Percentiles rank a stretch among this genome's conserved stretches.
Conservation (phyloP, 2,797 vertebrate genomes). For the Sebastes itinus region DNA sequence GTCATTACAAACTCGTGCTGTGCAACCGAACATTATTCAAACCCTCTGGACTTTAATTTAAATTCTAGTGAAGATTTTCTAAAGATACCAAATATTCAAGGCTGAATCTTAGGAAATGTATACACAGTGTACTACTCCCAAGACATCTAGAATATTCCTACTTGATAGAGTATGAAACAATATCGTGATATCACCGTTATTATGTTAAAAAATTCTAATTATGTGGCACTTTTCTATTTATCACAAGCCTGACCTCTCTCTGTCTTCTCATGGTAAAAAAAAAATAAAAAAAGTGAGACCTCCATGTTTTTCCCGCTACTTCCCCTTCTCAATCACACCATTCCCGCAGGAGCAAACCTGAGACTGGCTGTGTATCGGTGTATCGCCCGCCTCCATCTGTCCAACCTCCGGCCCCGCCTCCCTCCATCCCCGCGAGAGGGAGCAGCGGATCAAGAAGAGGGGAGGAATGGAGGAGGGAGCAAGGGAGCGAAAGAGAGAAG, state of each 20-base stretch:
- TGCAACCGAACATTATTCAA: neutral
- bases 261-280: slow-evolving; percentile 22
- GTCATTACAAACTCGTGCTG: neutral
- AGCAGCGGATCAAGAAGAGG: slow-evolving; percentile 55
- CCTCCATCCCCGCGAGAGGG: slow-evolving; percentile 61
- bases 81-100: neutral
- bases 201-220: neutral
- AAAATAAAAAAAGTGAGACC: slow-evolving; percentile 5
- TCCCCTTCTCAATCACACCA: slow-evolving; percentile 57
- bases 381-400: slow-evolving; percentile 57
- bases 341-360: slow-evolving; percentile 68
- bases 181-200: neutral
- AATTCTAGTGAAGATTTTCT: neutral
- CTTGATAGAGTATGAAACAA: neutral
- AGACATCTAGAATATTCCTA: neutral
- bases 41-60: neutral
- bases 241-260: neutral
- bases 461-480: slow-evolving; percentile 40
- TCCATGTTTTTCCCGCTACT: slow-evolving; percentile 21
- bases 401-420: slow-evolving; percentile 53
- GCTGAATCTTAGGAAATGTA: neutral
- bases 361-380: slow-evolving; percentile 61
- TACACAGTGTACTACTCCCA: neutral
- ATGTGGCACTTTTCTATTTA: neutral
- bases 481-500: slow-evolving; percentile 58